phyloP scores from a whole-genome alignment of 2,797 vertebrate genomes.

The Chelidonichthys spinosus region DNA sequence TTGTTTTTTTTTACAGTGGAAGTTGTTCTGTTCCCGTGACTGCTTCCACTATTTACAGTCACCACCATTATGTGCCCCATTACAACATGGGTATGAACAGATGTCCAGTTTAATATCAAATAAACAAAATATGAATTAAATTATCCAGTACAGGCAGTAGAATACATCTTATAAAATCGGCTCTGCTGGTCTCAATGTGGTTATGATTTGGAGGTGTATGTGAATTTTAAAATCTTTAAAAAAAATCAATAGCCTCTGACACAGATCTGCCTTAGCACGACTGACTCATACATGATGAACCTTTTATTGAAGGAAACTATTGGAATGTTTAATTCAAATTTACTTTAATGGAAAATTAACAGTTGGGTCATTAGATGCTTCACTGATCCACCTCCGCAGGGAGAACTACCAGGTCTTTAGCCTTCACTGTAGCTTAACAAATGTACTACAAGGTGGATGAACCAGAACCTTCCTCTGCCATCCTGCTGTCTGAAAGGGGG shows the following conservation, averaged over 20 bases:
- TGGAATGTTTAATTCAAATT: conserved; percentile 51
- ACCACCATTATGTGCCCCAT: neutral
- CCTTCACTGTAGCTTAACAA: conserved; percentile 20
- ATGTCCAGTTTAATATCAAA: conserved; percentile 8
- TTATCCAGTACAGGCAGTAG: neutral
- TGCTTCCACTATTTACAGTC: conserved; percentile 3
- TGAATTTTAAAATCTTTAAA: neutral
- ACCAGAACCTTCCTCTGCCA: conserved; percentile 13
- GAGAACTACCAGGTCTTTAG: conserved; percentile 5
- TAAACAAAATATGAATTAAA: neutral
- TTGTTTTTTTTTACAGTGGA: neutral
- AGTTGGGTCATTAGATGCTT: conserved; percentile 53
- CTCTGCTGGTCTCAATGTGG: neutral
- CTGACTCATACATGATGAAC: neutral
- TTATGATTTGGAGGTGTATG: neutral
- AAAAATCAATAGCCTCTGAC: conserved; percentile 20
- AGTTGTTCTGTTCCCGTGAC: conserved; percentile 8
- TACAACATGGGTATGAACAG: conserved; percentile 11
- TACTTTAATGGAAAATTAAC: conserved; percentile 50
- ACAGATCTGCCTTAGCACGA: conserved; percentile 25
- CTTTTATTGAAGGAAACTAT: conserved; percentile 22
- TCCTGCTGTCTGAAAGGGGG: neutral
- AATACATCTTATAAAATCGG: neutral
- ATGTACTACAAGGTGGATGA: conserved; percentile 14
- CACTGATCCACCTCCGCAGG: conserved; percentile 36